A percentile compares a stretch with the other conserved stretches of the same genome.
Evolutionary conservation across 2,113 vertebrate species (phyloP).

Genomic region (Numenius arquata): DNA sequence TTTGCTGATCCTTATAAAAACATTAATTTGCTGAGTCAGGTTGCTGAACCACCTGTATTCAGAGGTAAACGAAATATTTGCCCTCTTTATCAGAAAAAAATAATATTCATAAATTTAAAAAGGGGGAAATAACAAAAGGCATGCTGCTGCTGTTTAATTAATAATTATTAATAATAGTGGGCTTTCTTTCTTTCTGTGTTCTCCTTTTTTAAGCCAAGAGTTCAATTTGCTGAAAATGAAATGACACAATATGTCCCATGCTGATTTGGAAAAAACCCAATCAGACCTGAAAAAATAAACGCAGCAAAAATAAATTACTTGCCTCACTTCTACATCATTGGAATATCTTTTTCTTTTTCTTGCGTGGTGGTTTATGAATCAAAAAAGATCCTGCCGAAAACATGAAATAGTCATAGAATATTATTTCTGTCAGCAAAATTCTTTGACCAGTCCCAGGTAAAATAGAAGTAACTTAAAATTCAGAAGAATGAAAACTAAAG

Average conservation of each 20-base stretch:
- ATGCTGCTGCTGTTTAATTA: not conserved
- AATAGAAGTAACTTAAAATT: constrained; percentile 35
- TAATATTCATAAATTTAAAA: not conserved
- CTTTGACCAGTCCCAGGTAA: constrained; percentile 15
- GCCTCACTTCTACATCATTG: constrained; percentile 15
- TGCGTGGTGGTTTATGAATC: not conserved
- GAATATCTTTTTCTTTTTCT: not conserved
- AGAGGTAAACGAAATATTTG: not conserved
- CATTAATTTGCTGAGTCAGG: constrained; percentile 41
- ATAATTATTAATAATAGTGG: not conserved
- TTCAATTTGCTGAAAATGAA: not conserved
- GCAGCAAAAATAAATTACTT: constrained; percentile 41
- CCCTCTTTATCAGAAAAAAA: not conserved
- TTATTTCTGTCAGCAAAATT: not conserved
- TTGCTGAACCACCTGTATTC: constrained; percentile 17
- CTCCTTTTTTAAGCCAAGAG: not conserved
- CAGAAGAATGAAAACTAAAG: not conserved
- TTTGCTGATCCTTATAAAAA: not conserved
- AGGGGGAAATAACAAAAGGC: not conserved
- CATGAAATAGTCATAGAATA: not conserved
- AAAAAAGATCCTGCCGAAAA: not conserved
- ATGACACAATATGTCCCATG: not conserved
- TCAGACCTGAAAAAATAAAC: not conserved
- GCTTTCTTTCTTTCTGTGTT: not conserved
- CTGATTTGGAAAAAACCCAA: not conserved